Evolutionary conservation across 2,888 invertebrate species (phyloP).

Genomic region (Drosophila kanekoi): DNA sequence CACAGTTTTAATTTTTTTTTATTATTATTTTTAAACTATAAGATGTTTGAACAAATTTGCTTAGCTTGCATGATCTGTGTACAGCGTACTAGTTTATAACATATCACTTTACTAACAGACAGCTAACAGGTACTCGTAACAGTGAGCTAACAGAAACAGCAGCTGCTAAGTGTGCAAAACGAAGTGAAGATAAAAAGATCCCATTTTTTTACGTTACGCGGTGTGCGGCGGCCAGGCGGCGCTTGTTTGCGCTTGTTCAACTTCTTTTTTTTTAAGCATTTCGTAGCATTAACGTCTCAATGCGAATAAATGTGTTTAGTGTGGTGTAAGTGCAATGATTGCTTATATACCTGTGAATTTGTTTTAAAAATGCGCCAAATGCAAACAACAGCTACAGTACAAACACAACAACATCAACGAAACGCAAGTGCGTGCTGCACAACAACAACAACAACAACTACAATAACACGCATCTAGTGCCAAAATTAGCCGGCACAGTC

Average conservation of each 20-base stretch:
- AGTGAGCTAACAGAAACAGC: conserved; percentile 29
- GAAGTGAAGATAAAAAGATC: conserved; percentile 37
- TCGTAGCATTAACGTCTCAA: conserved; percentile 34
- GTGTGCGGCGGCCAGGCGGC: conserved; percentile 60
- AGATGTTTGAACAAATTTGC: neutral
- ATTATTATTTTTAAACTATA: neutral
- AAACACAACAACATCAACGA: conserved; percentile 24
- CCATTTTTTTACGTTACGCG: conserved; percentile 57
- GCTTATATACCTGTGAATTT: conserved; percentile 32
- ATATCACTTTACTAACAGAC: conserved; percentile 22
- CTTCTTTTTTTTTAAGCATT: conserved; percentile 35
- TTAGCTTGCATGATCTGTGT: neutral
- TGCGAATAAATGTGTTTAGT: conserved; percentile 26
- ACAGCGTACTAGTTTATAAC: conserved; percentile 26
- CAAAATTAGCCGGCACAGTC: conserved; percentile 54
- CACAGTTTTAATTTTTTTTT: no score
- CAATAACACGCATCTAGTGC: conserved; percentile 21
- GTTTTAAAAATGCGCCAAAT: conserved; percentile 63
- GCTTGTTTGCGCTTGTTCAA: conserved; percentile 55
- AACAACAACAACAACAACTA: conserved; percentile 24
- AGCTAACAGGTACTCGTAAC: conserved; percentile 26
- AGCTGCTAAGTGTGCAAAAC: conserved; percentile 38
- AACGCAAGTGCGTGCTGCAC: conserved; percentile 37
- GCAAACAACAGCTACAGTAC: conserved; percentile 39
- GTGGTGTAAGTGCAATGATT: conserved; percentile 15